Base-by-base conservation (phyloP, 2,888 invertebrate species). In the Habrosyne pyritoides region DNA sequence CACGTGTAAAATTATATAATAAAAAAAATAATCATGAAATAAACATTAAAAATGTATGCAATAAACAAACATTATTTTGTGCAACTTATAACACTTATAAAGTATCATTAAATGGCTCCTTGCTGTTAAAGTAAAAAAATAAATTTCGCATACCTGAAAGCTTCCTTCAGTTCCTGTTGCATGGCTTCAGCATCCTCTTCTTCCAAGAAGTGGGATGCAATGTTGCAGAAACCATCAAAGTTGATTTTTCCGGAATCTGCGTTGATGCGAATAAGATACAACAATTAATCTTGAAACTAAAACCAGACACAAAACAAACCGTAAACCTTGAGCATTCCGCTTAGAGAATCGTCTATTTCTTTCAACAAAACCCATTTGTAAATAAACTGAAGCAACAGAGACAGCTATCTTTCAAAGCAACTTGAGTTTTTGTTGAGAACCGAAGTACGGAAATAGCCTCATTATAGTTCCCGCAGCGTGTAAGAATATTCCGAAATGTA, bases 111-210 rank as follows among this genome's bases (percentile, higher is more conserved):
- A n/a, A 33, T n/a, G n/a, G n/a, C n/a, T n/a, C 33, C 33, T n/a
- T 33, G 33, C 1, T n/a, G n/a, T n/a, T 33, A 5, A n/a, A 1
- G n/a, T n/a, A 4, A 33, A 28, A 22, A 24, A 24, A 5, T 18
- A 12, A 22, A 7, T 21, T 14, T 21, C 22, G 53, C 54, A 49
- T 57, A 93, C 94, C 98, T 96, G 94, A 99, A 99, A 62, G 99
- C 99, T 92, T 99, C 99, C 79, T 98, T 98, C 75, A 99, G 94
- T 93, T 99, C 99, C 81, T 99, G 97, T 89, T 98, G 98, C 94
- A 98, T 97, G 61, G 98, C 98, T 87, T 99, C 99, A 61, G 97
- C 97, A 76, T 99, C 99, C 81, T 98, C 98, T 81, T 98, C 98
- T 75, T 99, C 97, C 54, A 99, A 94, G 93, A 99, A 99, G 88